Evolutionary conservation across 2,113 vertebrate genomes (phyloP), one percentile per base, ranked within the genome.

Genomic region (Capricornis sumatraensis): DNA sequence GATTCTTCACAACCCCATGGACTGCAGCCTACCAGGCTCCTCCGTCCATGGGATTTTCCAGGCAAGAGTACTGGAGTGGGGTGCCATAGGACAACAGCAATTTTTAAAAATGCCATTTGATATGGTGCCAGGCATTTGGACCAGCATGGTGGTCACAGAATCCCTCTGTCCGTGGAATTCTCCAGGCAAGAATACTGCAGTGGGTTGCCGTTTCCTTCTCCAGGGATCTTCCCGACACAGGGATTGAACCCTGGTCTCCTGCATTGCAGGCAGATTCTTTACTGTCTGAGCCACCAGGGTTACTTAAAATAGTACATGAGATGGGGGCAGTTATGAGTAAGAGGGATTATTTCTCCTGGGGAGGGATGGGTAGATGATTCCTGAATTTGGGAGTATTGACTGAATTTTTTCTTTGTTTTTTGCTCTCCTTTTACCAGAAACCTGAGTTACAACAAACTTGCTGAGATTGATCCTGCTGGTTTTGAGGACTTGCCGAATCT

Each of bases 401-500:
- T 91, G 13, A 52, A 2, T 76, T 53, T 87, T 50, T 64, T 52
- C 15, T 28, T 83, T 47, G 23, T 47, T 81, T 58, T 94, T 98
- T 89, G 97, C 96, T 97, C 94, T 87, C 40, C 82, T 96, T 98
- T 98, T 98, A 92, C 97, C 99, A 99, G 99, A 99, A 99, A 99
- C 98, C 99, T 99, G 97, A 99, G 99, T 98, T 98, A 99, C 99
- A 99, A 99, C 98, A 99, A 99, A 98, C 98, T 99, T 99, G 98
- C 98, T 0, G 98, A 99, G 98, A 99, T 99, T 97, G 98, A 99
- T 98, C 97, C 98, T 83, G 99, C 99, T 98, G 99, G 97, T 96
- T 99, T 99, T 97, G 98, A 98, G 96, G 98, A 98, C 97, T 99
- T 99, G 96, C 98, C 87, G 6, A 99, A 99, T 98, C 99, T 99